Evolutionary conservation across 2,113 vertebrate species (phyloP), one percentile per base, ranked within the genome.

Genomic region (Brachyhypopomus occidentalis): DNA sequence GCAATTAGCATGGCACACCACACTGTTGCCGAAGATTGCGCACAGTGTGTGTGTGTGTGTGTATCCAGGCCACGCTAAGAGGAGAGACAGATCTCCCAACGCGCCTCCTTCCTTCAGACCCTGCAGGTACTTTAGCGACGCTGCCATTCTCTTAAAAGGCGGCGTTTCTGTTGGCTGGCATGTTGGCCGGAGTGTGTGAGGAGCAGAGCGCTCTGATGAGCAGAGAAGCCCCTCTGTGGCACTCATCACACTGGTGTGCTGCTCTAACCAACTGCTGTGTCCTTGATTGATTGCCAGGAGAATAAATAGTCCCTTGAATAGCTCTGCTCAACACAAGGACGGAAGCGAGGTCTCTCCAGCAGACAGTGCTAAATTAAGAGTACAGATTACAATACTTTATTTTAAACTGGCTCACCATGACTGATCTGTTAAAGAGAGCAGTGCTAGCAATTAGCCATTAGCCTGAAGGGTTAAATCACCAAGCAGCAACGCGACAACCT

Each of bases 1-100:
- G 89, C 92, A 92, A 92, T 92, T 92, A 91, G 88, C 86, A 88
- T 78, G 84, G 85, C 83, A 81, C 75, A 88, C 85, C 87, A 86
- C 83, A 87, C 45, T 52, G 45, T 11, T 52, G 45, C 41, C 41
- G 9, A 14, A 52, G 45, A 52, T 14, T 52, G 45, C 9, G 14
- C 12, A 52, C 2, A 80, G 84, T 58, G 81, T 86, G 5, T 4
- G 80, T 56, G 63, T 72, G 64, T 41, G 83, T 62, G 45, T 38
- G 41, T 67, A 66, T 81, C 72, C 72, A 79, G 77, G 77, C 67
- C 77, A 79, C 2, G 66, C 67, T 72, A 79, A 58, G 69, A 75
- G 58, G 34, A 75, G 52, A 34, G 22, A 14, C 23, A 17, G 27
- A 34, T 38, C 64, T 38, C 64, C 20, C 34, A 67, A 27, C 20